Percentiles rank a stretch among this genome's conserved stretches.
Conservation (phyloP, 2,113 vertebrate species). For the Oceanites oceanicus region DNA sequence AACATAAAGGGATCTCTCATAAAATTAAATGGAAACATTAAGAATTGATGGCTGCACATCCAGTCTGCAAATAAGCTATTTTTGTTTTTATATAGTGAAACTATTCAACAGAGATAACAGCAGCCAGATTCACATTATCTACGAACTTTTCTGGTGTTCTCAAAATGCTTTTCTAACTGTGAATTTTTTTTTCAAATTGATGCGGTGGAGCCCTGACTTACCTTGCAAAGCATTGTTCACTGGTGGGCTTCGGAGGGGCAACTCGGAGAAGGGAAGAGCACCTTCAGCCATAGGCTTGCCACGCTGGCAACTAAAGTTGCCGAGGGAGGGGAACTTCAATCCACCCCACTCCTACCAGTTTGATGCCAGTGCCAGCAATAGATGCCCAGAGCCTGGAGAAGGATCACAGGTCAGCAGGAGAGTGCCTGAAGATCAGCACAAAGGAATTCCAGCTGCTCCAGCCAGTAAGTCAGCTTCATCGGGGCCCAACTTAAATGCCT, state of each 20-base stretch:
- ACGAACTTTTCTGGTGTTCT: not conserved
- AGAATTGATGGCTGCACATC: constrained; percentile 54
- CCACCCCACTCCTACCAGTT: not conserved
- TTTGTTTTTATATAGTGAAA: constrained; percentile 39
- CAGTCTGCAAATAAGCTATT: constrained; percentile 55
- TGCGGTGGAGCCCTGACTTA: not conserved
- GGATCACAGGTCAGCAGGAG: not conserved
- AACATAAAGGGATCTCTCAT: constrained; percentile 55
- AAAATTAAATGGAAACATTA: constrained; percentile 63
- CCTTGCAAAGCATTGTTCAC: not conserved
- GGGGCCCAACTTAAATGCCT: not conserved
- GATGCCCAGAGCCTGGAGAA: not conserved
- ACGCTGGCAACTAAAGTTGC: not conserved
- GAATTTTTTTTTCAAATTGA: not conserved
- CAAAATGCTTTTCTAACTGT: not conserved
- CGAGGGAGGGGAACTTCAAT: not conserved
- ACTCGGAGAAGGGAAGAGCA: not conserved
- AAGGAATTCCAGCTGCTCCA: not conserved
- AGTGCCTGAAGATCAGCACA: not conserved
- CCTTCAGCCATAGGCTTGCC: not conserved
- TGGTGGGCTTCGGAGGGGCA: not conserved
- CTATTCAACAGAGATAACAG: not conserved
- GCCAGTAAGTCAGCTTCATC: not conserved
- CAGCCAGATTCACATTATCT: not conserved
- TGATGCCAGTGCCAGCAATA: not conserved